Base-by-base conservation (phyloP, 64 coral and sea anemone genomes). In the Cladopsammia gracilis region DNA sequence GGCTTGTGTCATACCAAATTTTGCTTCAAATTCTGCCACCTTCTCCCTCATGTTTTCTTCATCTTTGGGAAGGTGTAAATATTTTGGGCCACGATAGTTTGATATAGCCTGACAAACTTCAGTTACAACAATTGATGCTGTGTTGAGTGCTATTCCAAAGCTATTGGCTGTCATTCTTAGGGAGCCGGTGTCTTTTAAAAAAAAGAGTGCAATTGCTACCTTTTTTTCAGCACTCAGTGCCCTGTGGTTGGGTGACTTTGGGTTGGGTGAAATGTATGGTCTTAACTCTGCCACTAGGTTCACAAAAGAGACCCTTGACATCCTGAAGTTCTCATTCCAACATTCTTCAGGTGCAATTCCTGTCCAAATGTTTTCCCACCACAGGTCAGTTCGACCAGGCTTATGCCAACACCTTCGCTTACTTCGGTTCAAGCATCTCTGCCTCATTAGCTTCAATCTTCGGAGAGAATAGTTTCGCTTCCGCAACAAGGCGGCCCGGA, bases 91-190 rank as follows among this genome's bases (percentile, higher is more conserved):
- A 74, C 54, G 69, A 44, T 72, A 3, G 25, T 75, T 34, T 45
- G 70, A 60, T 43, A 90, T 90, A 20, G 60, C 73, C 25, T 78
- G 14, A 61, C 88, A 90, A 43, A 91, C 89, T 18, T 79, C 65
- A 79, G 10, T 25, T 68, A 90, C 48, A 9, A 66, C 25, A 70
- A 43, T 13, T 25, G 76, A 80, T 25, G 65, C 88, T 7, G 76
- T 90, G 8, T 14, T 53, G 45, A 47, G 22, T n/a, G 76, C 59
- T 34, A 90, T 44, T 62, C 88, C 88, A 77, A 90, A 79, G 53
- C 58, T 90, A 54, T 80, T 90, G 12, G 87, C 87, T 15, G 69
- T 89, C 89, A 91, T 91, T 3, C 62, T 71, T 10, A 91, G 13
- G 14, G 60, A 56, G 13, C 89, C 77, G 18, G 53, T 77, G 53